A percentile compares a stretch with the other conserved stretches of the same genome.
Conservation (phyloP, 2,888 invertebrate species). For the Cosmia trapezina region DNA sequence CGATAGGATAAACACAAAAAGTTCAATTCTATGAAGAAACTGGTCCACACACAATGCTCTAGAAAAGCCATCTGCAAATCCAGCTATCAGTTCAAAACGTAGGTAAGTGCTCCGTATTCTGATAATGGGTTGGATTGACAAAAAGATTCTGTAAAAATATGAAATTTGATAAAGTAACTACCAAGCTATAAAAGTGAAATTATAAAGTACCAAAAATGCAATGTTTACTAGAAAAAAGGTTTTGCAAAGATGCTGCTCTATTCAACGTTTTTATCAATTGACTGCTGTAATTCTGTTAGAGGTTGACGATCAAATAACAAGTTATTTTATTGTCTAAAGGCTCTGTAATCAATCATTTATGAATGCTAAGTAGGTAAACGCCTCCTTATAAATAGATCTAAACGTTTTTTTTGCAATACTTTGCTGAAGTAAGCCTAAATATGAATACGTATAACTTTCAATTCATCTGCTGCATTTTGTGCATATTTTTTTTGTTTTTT, state of each 20-base stretch:
- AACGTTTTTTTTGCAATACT: conserved; percentile 55
- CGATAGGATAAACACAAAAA: too few species aligned
- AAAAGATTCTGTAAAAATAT: background rate
- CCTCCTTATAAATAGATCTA: conserved; percentile 70
- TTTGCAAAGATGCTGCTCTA: background rate
- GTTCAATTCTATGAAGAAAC: background rate
- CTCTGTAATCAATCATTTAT: conserved; percentile 75
- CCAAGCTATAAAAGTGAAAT: background rate
- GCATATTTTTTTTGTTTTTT: conserved; percentile 57
- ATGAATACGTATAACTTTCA: conserved; percentile 65
- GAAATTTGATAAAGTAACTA: background rate
- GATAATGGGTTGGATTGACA: background rate
- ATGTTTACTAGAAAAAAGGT: background rate
- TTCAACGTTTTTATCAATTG: conserved; percentile 1
- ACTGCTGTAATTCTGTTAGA: background rate
- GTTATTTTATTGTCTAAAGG: conserved; percentile 63
- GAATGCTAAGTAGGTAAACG: conserved; percentile 61
- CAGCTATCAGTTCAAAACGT: background rate
- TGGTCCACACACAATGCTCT: background rate
- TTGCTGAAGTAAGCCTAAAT: conserved; percentile 51
- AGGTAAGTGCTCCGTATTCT: background rate
- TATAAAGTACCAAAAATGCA: background rate
- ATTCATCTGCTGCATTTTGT: conserved; percentile 38
- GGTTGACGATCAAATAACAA: conserved; percentile 63
- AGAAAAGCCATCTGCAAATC: background rate